Base-by-base conservation (phyloP, 2,888 invertebrate genomes). In the Acanthoscelides obtectus region DNA sequence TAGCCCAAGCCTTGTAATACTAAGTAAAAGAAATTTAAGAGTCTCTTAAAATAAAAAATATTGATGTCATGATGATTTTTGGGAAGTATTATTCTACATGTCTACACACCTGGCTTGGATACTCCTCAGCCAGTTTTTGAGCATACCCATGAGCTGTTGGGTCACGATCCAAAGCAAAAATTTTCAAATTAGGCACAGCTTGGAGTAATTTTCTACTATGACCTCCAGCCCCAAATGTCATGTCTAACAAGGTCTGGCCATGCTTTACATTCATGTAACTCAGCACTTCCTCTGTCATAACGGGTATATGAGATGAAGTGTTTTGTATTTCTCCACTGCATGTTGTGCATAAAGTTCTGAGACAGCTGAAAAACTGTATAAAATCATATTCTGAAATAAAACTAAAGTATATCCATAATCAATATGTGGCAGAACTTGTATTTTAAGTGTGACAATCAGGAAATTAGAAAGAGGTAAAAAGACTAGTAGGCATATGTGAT, bases 191-290 rank as follows among this genome's bases (percentile, higher is more conserved):
- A 64, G 92, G 86, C 17, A 89, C 88, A 25, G 87, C 82, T 80
- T 93, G 88, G 68, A 98, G 87, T 77, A 98, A 88, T 81, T 88
- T 88, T 77, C 87, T 88, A 12, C 94, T 91, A 82, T 98, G 98
- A 0, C 98, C 98, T 6, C 98, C 98, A 22, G 94, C 94, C 25
- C 98, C 98, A 87, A 98, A 98, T 19, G 98, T 98, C 96, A 97
- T 96, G 82, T 98, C 98, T 75, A 98, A 87, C 77, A 94, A 91
- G 5, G 88, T 86, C 84, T 93, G 90, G 73, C 89, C 86, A 6
- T 70, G 22, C 74, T 86, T 83, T 0, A 92, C 91, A 76, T 92
- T 88, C 69, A 96, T 84, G 81, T 90, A 90, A 72, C 90, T 86
- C 68, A 94, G 81, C 0, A 92, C 91, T 85, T 94, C 92, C 74